Evolutionary conservation across 2,888 invertebrate species (phyloP).

Genomic region (Drosophila falleni): DNA sequence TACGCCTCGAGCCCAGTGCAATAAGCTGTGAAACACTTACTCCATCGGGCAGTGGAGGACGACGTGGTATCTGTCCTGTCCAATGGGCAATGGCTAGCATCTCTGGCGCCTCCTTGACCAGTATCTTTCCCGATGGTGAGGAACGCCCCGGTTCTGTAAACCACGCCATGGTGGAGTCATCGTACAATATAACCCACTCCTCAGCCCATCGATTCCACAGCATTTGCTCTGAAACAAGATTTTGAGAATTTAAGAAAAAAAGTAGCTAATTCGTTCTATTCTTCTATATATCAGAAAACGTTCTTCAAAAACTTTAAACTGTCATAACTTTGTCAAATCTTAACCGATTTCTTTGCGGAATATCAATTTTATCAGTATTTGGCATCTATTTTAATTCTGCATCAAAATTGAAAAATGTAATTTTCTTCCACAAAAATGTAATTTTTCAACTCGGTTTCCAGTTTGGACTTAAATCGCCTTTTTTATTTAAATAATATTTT

Average conservation of each 20-base stretch:
- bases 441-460: no score
- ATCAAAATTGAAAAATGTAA: no score
- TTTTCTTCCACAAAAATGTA: no score
- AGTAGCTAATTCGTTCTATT: neutral
- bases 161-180: constrained; percentile 95
- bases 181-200: constrained; percentile 93
- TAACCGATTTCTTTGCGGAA: no score
- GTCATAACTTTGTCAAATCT: no score
- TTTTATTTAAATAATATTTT: no score
- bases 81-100: constrained; percentile 93
- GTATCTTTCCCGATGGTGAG: constrained; percentile 85
- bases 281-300: no score
- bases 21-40: constrained; percentile 91
- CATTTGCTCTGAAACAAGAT: constrained; percentile 89
- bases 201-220: constrained; percentile 92
- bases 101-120: constrained; percentile 92
- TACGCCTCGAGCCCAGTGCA: constrained; percentile 90
- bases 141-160: constrained; percentile 88
- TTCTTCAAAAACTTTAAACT: no score
- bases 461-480: no score
- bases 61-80: constrained; percentile 91
- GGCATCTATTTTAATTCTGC: no score
- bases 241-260: no score
- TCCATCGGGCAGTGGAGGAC: constrained; percentile 90
- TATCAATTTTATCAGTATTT: no score